Evolutionary conservation across 2,113 vertebrate genomes (phyloP).

Genomic region (Amphilophus citrinellus): DNA sequence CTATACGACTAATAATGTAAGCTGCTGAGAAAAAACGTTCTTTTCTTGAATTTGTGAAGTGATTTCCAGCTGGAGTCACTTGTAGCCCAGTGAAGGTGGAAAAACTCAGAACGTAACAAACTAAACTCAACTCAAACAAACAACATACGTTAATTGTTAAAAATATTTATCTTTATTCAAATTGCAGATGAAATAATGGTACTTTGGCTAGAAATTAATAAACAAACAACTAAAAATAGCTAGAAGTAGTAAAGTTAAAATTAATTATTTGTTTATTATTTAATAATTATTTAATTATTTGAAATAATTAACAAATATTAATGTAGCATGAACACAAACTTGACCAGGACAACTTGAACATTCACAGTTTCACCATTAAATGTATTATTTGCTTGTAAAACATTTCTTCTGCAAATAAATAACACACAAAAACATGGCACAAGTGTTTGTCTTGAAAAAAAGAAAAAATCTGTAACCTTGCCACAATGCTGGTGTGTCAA

Average conservation of each 20-base stretch:
- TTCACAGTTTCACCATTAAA: too few relatives aligned
- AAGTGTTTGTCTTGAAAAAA: too few relatives aligned
- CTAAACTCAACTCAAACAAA: neutral
- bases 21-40: neutral
- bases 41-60: neutral
- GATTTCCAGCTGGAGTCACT: neutral
- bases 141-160: neutral
- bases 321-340: too few relatives aligned
- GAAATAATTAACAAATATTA: too few relatives aligned
- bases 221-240: neutral
- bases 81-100: neutral
- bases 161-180: neutral
- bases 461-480: too few relatives aligned
- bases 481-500: too few relatives aligned
- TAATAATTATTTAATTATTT: too few relatives aligned
- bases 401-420: too few relatives aligned
- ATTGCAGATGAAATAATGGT: neutral
- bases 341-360: too few relatives aligned
- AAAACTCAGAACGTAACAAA: neutral
- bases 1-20: slow-evolving; percentile 87
- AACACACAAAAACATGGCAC: too few relatives aligned
- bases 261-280: too few relatives aligned
- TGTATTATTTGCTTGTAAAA: too few relatives aligned
- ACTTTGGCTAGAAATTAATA: neutral
- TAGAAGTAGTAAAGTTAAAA: neutral